phyloP scores from a whole-genome alignment of 2,797 vertebrate genomes.

The Cheirogaleus major region DNA sequence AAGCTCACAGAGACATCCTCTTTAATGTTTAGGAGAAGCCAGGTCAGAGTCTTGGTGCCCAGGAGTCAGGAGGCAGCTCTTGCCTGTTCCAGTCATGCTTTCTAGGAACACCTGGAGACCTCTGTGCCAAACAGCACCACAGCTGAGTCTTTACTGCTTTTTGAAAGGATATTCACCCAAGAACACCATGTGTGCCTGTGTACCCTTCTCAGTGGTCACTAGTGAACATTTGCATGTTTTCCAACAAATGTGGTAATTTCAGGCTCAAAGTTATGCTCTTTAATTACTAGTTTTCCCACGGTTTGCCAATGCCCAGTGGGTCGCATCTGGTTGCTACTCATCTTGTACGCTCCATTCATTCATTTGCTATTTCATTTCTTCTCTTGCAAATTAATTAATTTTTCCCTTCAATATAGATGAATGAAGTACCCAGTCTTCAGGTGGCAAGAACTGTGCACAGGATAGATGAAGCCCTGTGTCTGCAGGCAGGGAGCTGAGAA shows the following conservation, averaged over 20 bases:
- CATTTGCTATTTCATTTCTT: neutral
- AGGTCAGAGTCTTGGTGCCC: neutral
- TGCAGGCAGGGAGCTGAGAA: neutral
- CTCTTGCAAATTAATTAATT: neutral
- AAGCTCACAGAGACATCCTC: neutral
- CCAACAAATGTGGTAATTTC: neutral
- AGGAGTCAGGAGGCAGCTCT: neutral
- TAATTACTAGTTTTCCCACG: neutral
- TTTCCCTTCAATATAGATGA: neutral
- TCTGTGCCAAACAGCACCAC: accelerated
- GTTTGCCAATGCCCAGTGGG: no score
- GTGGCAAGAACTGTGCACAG: no score
- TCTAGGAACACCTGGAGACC: neutral
- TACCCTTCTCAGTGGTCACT: neutral
- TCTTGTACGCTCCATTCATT: neutral
- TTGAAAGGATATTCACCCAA: neutral
- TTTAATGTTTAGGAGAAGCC: neutral
- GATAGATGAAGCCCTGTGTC: accelerated
- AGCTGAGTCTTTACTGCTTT: neutral
- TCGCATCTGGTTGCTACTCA: neutral
- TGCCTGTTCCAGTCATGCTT: accelerated
- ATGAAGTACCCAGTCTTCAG: no score
- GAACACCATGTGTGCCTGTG: accelerated
- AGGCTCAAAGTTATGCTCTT: accelerated
- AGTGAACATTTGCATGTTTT: neutral